Evolutionary conservation across 1,140 invertebrate species (phyloP).

Genomic region (Heliconius himera): DNA sequence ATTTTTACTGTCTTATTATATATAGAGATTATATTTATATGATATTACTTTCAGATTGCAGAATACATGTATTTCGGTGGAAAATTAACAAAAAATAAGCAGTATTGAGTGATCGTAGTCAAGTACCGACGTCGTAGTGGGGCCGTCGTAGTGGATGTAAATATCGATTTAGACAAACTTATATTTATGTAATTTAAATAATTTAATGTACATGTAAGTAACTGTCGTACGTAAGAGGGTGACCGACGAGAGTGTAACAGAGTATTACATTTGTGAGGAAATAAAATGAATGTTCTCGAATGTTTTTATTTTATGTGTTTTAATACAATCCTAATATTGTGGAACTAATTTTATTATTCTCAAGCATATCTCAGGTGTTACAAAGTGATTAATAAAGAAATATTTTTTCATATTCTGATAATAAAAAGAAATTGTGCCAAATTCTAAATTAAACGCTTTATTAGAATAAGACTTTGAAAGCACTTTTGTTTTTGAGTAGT

Average conservation of each 20-base stretch:
- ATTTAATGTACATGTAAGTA: slow-evolving; percentile 13
- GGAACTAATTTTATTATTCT: not conserved
- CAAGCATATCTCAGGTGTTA: too few species aligned
- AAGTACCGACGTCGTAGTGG: not conserved
- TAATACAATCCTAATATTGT: not conserved
- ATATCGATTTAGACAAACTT: not conserved
- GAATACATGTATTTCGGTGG: not conserved
- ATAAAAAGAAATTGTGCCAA: too few species aligned
- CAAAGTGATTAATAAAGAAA: too few species aligned
- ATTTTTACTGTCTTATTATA: too few species aligned
- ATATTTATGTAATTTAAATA: slow-evolving; percentile 14
- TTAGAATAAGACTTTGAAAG: too few species aligned
- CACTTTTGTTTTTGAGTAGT: too few species aligned
- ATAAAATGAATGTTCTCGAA: slow-evolving; percentile 37
- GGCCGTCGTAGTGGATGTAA: not conserved
- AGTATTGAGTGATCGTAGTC: not conserved
- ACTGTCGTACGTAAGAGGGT: too few species aligned
- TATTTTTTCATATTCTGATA: too few species aligned
- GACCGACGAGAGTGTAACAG: slow-evolving; percentile 24
- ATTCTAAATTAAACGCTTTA: too few species aligned
- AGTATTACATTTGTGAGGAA: slow-evolving; percentile 35
- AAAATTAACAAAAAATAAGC: not conserved
- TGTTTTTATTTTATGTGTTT: slow-evolving; percentile 5
- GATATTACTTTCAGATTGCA: slow-evolving; percentile 3
- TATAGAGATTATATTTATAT: too few species aligned